Base-by-base conservation (phyloP, 1,140 invertebrate species). In the Drosophila novamexicana region DNA sequence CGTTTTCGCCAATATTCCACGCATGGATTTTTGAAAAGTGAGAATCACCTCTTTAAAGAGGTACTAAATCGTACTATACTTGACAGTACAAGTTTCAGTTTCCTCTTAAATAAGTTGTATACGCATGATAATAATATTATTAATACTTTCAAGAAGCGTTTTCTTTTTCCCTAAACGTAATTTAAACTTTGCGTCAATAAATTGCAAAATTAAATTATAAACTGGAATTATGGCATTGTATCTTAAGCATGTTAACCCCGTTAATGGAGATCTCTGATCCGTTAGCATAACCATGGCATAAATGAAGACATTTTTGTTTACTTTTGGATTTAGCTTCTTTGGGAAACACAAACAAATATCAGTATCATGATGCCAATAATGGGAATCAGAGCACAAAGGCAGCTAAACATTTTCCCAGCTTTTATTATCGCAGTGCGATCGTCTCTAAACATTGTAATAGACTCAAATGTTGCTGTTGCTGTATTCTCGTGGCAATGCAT, bases 231-330 rank as follows among this genome's bases (percentile, higher is more conserved):
- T 36, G 32, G 0, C n/a, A 36, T 47, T 37, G 40, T 29, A 10
- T 6, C 7, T 37, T 37, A 18, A 22, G 54, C 16, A 36, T 29
- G 40, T 22, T 72, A 44, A 56, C 49, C 72, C 42, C 58, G 65
- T 65, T 65, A 14, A 39, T 50, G 34, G n/a, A 63, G 70, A 78
- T 79, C 67, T 81, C 75, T 69, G 81, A 85, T 85, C 83, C 81
- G 86, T 82, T 85, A 86, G 83, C 79, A 85, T 86, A 85, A 85
- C 73, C 59, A 69, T 68, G 71, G 84, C 83, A 84, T 80, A 89
- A 88, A 88, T 89, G 85, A 89, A 88, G 84, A 88, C 84, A 89
- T 88, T 71, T 56, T 29, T 36, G 37, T 58, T 32, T 47, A 29
- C 4, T 45, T 29, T 2, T 49, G 39, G 47, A 47, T 32, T 0